A percentile compares a stretch with the other conserved stretches of the same genome.
Evolutionary conservation across 2,888 invertebrate genomes (phyloP).

Genomic region (Eumacrocentrus americanus): DNA sequence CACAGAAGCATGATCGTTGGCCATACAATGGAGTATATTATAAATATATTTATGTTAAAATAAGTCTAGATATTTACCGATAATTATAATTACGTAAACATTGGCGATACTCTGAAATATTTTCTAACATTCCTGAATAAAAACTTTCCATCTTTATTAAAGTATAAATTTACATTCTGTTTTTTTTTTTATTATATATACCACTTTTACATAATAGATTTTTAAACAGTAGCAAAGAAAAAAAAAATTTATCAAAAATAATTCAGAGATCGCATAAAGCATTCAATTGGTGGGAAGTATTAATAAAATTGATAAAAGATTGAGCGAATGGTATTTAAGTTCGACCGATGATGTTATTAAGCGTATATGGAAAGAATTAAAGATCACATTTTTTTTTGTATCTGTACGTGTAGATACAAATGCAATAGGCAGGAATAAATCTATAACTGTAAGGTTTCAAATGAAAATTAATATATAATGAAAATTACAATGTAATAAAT

Average conservation of each 20-base stretch:
- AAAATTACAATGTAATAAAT: conserved; percentile 59
- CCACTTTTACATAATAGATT: not conserved
- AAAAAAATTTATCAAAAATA: conserved; percentile 34
- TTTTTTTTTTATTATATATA: not conserved
- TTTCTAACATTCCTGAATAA: conserved; percentile 39
- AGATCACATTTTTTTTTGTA: conserved; percentile 48
- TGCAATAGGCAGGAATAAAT: conserved; percentile 47
- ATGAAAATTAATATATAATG: conserved; percentile 57
- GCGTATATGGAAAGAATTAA: conserved; percentile 11
- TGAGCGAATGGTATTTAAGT: conserved; percentile 8
- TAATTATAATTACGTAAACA: conserved; percentile 37
- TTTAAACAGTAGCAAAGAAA: not conserved
- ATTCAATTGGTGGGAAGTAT: conserved; percentile 31
- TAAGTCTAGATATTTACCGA: conserved; percentile 46
- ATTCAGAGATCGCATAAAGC: conserved; percentile 49
- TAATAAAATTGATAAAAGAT: conserved; percentile 2
- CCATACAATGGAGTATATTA: conserved; percentile 59
- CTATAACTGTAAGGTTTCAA: conserved; percentile 53
- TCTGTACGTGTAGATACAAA: conserved; percentile 59
- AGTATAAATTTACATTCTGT: no score
- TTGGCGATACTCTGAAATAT: conserved; percentile 51
- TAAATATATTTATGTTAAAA: conserved; percentile 54
- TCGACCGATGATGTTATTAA: conserved; percentile 9
- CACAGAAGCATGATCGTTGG: conserved; percentile 59
- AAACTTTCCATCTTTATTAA: no score